These are phyloP conservation scores for Calcarius lapponicus DNA, from an alignment of 2,797 vertebrate genomes.

Conservation along the genomic window DNA sequence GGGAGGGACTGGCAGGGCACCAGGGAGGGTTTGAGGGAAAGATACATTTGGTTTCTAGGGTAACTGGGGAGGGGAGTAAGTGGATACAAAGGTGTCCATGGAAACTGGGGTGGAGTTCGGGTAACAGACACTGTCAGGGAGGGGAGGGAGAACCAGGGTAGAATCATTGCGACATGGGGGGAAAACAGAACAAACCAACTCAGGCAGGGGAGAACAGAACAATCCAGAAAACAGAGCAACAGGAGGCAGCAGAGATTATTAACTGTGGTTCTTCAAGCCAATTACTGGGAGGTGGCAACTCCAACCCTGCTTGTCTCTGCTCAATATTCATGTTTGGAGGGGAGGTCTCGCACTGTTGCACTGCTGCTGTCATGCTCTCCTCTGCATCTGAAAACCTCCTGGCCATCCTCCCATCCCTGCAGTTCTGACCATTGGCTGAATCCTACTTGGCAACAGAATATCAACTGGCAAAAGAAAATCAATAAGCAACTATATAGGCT, in stretches of 20 bases:
- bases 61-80: no score
- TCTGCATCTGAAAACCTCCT: background rate
- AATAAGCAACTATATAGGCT: background rate
- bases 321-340: background rate
- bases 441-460: background rate
- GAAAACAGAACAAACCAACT: no score
- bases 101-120: no score
- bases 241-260: background rate
- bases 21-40: no score
- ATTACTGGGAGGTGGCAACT: background rate
- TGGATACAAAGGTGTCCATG: no score
- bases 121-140: no score
- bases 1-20: no score
- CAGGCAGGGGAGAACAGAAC: no score
- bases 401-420: rapidly evolving
- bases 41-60: no score
- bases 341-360: background rate
- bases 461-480: background rate
- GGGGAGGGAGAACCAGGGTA: no score
- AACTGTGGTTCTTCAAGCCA: background rate
- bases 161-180: no score
- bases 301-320: background rate
- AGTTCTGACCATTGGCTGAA: background rate
- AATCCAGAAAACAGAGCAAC: no score
- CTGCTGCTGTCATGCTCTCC: background rate